phyloP scores from a whole-genome alignment of 2,888 invertebrate species.

The Dolichomitus sp. region DNA sequence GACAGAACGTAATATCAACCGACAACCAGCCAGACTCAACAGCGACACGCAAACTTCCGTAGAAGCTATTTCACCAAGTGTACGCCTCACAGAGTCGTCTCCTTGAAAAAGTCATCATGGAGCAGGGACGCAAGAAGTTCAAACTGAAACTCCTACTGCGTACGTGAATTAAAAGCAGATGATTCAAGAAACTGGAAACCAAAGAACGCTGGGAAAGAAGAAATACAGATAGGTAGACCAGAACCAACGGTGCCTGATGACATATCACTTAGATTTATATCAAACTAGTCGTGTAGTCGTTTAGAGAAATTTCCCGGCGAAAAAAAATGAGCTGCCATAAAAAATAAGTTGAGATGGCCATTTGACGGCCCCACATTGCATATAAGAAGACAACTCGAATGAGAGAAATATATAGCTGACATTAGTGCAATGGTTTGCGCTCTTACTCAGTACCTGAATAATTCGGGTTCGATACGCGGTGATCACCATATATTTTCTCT shows the following conservation, averaged over 20 bases:
- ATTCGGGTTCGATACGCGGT: too few relatives aligned
- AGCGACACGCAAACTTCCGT: conserved; percentile 9
- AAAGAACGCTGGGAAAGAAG: background rate
- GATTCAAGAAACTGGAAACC: background rate
- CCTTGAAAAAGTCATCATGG: conserved; percentile 27
- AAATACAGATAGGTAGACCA: too few relatives aligned
- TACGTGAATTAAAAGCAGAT: background rate
- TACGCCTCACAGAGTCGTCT: background rate
- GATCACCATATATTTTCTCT: too few relatives aligned
- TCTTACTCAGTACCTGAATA: too few relatives aligned
- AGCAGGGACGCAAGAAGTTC: background rate
- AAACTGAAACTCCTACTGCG: background rate
- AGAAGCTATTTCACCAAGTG: background rate
- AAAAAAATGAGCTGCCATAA: too few relatives aligned
- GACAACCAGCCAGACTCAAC: conserved; percentile 38
- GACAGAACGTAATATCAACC: conserved; percentile 53
- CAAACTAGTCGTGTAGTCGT: too few relatives aligned
- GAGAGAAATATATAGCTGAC: too few relatives aligned
- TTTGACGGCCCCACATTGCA: too few relatives aligned
- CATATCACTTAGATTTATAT: background rate
- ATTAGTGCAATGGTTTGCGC: too few relatives aligned
- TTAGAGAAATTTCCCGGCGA: too few relatives aligned
- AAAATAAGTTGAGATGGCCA: too few relatives aligned
- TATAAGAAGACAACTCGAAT: too few relatives aligned
- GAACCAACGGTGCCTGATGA: background rate